These are phyloP conservation scores for Prinia subflava DNA, from an alignment of 2,113 vertebrate species.

Conservation along the genomic window DNA sequence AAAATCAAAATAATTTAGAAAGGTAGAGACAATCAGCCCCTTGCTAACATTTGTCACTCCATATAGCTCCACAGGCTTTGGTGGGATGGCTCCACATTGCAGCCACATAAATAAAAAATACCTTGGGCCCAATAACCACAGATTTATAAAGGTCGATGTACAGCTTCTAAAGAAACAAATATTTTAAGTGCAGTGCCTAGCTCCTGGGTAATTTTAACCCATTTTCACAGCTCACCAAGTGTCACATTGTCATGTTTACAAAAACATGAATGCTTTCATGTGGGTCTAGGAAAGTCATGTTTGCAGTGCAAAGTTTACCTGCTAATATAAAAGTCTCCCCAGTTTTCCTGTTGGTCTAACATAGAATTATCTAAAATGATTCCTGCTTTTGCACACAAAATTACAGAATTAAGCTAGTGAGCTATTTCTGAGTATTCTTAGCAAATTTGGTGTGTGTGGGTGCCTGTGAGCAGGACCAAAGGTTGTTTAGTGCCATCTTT, in stretches of 20 bases:
- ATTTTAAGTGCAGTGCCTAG: neutral
- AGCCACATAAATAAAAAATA: neutral
- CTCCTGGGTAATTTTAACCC: neutral
- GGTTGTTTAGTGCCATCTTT: constrained; percentile 74
- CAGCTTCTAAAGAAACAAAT: neutral
- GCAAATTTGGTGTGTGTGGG: neutral
- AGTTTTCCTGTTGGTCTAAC: neutral
- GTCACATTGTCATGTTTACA: neutral
- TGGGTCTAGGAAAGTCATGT: neutral
- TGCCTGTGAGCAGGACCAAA: neutral
- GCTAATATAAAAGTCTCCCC: neutral
- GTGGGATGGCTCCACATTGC: neutral
- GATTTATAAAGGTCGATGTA: neutral
- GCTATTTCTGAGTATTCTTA: neutral
- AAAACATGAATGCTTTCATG: neutral
- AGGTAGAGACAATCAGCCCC: neutral
- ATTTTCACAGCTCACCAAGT: neutral
- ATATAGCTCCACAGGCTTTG: neutral
- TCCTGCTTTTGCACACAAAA: constrained; percentile 3
- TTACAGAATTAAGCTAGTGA: neutral
- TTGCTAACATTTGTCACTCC: neutral
- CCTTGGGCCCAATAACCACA: neutral
- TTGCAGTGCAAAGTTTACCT: constrained; percentile 27
- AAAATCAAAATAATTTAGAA: neutral
- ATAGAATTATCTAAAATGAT: neutral